These are phyloP conservation scores for Caenorhabditis uteleia DNA, from an alignment of 2,888 invertebrate species.

Conservation along the genomic window DNA sequence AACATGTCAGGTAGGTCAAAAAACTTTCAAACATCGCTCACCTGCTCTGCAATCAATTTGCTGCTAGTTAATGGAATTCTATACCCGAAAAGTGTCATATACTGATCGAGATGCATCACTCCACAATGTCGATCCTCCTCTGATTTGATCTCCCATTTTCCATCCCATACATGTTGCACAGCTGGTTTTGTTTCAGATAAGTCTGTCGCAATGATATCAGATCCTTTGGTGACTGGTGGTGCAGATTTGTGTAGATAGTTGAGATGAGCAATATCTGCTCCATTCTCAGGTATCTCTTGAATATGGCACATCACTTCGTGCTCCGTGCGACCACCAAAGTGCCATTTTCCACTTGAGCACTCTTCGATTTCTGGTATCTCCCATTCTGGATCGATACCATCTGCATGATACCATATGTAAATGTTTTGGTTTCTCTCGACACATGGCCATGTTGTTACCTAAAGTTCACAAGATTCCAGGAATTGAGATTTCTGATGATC, in stretches of 20 bases:
- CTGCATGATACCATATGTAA: conserved; percentile 85
- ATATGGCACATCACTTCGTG: conserved; percentile 72
- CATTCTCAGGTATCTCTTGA: conserved; percentile 89
- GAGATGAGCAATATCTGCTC: conserved; percentile 84
- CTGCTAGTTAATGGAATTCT: conserved; percentile 51
- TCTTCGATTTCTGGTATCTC: conserved; percentile 75
- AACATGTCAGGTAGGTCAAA: conserved; percentile 13
- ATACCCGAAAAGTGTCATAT: conserved; percentile 46
- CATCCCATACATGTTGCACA: conserved; percentile 75
- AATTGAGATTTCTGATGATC: background rate
- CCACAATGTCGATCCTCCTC: conserved; percentile 76
- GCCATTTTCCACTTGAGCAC: conserved; percentile 75
- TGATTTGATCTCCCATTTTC: conserved; percentile 74
- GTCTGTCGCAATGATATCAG: conserved; percentile 52
- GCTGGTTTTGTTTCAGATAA: conserved; percentile 45
- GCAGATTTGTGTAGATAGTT: conserved; percentile 77
- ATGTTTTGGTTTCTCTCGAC: conserved; percentile 80
- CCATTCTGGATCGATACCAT: conserved; percentile 79
- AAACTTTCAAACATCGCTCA: conserved; percentile 4
- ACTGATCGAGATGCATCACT: conserved; percentile 76
- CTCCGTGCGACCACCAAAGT: conserved; percentile 81
- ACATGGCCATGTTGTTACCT: conserved; percentile 77
- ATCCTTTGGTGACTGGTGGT: conserved; percentile 35
- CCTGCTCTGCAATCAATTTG: conserved; percentile 55
- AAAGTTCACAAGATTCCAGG: conserved; percentile 1